phyloP scores from a whole-genome alignment of 2,113 vertebrate genomes.

The Neodon shergylaensis region DNA sequence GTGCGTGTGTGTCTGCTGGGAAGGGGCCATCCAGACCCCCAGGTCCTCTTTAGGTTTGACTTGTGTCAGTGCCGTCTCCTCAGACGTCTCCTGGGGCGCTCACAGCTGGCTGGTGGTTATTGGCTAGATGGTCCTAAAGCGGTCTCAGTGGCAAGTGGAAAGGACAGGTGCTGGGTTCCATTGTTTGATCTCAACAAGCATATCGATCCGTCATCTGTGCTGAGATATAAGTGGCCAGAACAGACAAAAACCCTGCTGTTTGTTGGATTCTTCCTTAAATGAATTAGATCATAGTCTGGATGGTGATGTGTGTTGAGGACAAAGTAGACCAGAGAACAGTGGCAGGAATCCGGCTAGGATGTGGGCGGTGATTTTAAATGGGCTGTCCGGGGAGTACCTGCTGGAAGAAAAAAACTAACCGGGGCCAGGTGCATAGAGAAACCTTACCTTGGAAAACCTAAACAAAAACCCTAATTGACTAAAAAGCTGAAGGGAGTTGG shows the following conservation, averaged over 20 bases:
- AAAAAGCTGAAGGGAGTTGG: background rate
- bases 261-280: background rate
- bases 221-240: background rate
- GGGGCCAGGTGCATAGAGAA: background rate
- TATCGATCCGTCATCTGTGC: background rate
- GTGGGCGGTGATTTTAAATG: background rate
- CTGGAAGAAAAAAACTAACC: background rate
- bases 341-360: background rate
- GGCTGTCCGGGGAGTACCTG: background rate
- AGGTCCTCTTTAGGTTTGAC: background rate
- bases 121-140: background rate
- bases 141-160: background rate
- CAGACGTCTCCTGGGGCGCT: background rate
- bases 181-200: background rate
- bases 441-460: background rate
- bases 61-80: background rate
- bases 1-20: background rate
- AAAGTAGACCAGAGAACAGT: background rate
- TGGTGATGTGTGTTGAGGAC: background rate
- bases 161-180: background rate
- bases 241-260: background rate
- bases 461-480: background rate
- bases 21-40: background rate
- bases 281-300: background rate
- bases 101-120: too few relatives aligned